Evolutionary conservation across 2,888 invertebrate species (phyloP), one percentile per base, ranked within the genome.

Genomic region (Limnephilus auricula): DNA sequence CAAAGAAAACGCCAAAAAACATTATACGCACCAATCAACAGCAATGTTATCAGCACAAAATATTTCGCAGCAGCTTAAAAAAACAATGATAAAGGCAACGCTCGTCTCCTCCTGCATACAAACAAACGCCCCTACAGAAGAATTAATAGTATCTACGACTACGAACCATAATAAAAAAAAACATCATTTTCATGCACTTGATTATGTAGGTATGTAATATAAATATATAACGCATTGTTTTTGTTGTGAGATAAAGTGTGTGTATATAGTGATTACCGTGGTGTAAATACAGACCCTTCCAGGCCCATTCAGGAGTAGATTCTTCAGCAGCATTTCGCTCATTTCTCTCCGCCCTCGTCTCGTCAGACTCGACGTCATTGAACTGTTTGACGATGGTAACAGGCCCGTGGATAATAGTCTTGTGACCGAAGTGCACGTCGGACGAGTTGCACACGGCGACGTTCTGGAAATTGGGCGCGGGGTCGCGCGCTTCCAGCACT

Each of bases 351-450:
- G 79, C 30, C 30, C 18, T 12, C 13, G 34, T 5, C 15, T 83
- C 65, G 2, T 45, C 79, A 25, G 80, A 34, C 92, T 93, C 40
- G 93, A 93, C 9, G 93, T 93, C 15, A 94, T 90, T 93, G 94
- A 94, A 93, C 92, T 93, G 92, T 92, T 93, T 92, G 93, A 98
- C 97, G 93, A 98, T 98, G 65, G 97, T 97, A 30, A 98, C 97
- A 85, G 98, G 98, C 10, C 98, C 98, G 94, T 98, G 97, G 94
- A 97, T 98, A 94, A 97, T 97, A 9, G 97, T 97, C 93, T 97
- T 97, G 93, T 97, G 97, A 0, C 98, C 98, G 93, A 98, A 97
- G 93, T 97, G 97, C 2, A 98, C 97, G 94, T 98, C 97, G 40
- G 96, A 96, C 0, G 98, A 97, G 79, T 90, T 90, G 30, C 82